phyloP scores from a whole-genome alignment of 2,888 invertebrate species.

The Digitonthophagus gazella region DNA sequence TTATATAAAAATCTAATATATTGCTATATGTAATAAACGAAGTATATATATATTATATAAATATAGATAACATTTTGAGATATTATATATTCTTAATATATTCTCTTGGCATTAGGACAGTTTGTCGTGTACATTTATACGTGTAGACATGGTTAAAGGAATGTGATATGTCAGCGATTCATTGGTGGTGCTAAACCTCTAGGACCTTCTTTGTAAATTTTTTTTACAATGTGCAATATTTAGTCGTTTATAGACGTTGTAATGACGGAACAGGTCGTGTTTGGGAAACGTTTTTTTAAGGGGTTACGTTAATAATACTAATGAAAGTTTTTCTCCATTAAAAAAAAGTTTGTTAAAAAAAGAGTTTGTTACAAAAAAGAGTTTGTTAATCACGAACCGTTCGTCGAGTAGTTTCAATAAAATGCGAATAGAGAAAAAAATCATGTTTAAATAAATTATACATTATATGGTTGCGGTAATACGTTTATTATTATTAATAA shows the following conservation, averaged over 20 bases:
- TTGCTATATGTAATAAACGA: not conserved
- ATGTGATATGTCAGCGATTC: not conserved
- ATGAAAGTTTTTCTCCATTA: too few species aligned
- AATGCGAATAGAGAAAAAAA: not conserved
- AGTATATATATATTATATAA: not conserved
- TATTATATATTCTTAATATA: not conserved
- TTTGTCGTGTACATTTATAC: not conserved
- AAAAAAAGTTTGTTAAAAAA: not conserved
- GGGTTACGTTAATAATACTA: too few species aligned
- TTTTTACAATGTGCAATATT: not conserved
- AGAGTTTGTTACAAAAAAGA: not conserved
- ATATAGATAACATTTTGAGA: not conserved
- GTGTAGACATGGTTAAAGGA: not conserved
- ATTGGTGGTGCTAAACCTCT: not conserved
- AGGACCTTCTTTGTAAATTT: not conserved
- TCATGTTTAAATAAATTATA: not conserved
- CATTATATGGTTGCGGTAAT: not conserved
- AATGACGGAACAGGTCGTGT: too few species aligned
- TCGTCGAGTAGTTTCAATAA: too few species aligned
- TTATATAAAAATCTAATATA: not conserved
- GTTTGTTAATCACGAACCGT: too few species aligned
- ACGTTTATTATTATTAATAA: not conserved
- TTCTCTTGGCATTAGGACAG: not conserved
- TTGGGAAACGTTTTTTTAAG: too few species aligned
- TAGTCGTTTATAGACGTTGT: not conserved